phyloP scores from a whole-genome alignment of 2,888 invertebrate species.

The Hanleya hanleyi region DNA sequence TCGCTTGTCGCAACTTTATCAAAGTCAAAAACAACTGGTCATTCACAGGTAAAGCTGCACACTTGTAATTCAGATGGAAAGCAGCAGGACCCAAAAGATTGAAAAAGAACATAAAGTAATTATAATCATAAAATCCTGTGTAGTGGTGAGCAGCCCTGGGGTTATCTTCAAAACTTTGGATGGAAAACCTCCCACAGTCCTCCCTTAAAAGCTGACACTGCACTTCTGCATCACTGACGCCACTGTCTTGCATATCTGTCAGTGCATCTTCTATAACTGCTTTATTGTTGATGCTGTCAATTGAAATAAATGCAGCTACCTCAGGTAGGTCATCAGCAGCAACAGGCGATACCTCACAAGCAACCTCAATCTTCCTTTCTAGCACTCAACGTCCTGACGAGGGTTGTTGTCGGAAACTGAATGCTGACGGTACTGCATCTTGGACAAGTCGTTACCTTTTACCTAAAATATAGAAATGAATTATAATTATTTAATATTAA shows the following conservation, averaged over 20 bases:
- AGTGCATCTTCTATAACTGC: no score
- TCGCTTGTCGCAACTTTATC: constrained; percentile 38
- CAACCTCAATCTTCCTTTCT: not conserved
- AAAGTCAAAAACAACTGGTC: constrained; percentile 38
- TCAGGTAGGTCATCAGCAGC: not conserved
- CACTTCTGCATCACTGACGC: no score
- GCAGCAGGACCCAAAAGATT: constrained; percentile 15
- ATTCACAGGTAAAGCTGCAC: constrained; percentile 4
- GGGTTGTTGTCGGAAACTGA: not conserved
- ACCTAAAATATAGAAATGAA: not conserved
- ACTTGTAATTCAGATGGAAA: constrained; percentile 14
- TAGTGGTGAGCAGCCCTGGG: constrained; percentile 14
- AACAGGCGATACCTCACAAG: not conserved
- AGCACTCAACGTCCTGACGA: not conserved
- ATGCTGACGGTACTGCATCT: not conserved
- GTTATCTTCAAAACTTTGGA: constrained; percentile 2
- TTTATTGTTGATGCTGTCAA: no score
- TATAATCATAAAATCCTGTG: constrained; percentile 22
- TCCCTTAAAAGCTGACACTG: not conserved
- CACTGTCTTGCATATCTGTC: not conserved
- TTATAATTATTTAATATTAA: no score
- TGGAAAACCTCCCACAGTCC: constrained; percentile 5
- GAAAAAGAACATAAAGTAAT: constrained; percentile 22
- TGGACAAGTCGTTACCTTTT: not conserved
- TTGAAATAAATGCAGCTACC: not conserved